Conservation (phyloP, 2,113 vertebrate species). For the Echinops telfairi region DNA sequence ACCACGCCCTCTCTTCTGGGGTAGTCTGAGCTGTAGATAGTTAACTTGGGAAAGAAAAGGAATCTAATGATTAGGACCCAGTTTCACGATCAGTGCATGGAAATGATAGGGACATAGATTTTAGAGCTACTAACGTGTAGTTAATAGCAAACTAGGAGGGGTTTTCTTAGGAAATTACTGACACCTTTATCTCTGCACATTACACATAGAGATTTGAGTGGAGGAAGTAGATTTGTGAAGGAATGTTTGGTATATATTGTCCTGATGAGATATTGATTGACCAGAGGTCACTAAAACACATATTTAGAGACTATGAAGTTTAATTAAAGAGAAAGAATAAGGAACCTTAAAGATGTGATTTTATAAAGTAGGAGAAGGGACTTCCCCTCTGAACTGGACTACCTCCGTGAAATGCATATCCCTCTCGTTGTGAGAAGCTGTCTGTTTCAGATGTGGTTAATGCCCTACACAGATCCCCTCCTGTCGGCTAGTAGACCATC, state of each 20-base stretch:
- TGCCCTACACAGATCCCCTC: no score
- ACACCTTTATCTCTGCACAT: not conserved
- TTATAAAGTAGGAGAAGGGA: not conserved
- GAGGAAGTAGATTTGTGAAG: not conserved
- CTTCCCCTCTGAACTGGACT: not conserved
- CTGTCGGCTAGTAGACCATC: rapidly evolving
- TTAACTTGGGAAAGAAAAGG: no score
- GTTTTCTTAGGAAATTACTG: not conserved
- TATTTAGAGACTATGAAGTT: not conserved
- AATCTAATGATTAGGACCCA: not conserved
- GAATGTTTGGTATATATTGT: not conserved
- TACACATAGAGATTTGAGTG: not conserved
- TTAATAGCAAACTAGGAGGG: not conserved
- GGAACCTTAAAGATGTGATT: not conserved
- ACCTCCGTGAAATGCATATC: not conserved
- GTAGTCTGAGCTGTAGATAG: no score
- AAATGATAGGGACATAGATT: not conserved
- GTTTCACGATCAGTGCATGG: not conserved
- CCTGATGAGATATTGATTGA: not conserved
- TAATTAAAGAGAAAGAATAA: not conserved
- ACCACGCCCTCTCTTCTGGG: no score
- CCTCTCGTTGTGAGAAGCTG: not conserved
- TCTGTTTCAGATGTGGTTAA: not conserved
- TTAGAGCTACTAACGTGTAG: not conserved
- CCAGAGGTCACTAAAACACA: not conserved